A percentile compares a stretch with the other conserved stretches of the same genome.
These are phyloP conservation scores for Tetragonisca angustula DNA, from an alignment of 2,888 invertebrate genomes.

Conservation along the genomic window DNA sequence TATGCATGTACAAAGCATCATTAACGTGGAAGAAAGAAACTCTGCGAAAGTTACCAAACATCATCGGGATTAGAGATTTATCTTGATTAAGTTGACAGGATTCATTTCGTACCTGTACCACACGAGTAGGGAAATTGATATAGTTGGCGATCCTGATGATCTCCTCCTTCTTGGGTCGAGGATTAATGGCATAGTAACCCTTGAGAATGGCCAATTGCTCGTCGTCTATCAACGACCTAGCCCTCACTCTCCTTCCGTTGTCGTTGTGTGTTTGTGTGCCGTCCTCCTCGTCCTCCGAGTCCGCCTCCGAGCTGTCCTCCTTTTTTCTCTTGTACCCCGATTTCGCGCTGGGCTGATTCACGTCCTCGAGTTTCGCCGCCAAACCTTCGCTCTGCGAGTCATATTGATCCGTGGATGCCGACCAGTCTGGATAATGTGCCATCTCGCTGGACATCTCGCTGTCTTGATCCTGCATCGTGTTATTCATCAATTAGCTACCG, in stretches of 20 bases:
- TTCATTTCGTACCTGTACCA: slow-evolving; percentile 77
- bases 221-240: slow-evolving; percentile 96
- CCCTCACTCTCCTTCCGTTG: slow-evolving; percentile 91
- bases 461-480: slow-evolving; percentile 88
- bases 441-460: slow-evolving; percentile 84
- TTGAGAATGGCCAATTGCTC: slow-evolving; percentile 96
- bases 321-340: slow-evolving; percentile 70
- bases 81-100: background rate
- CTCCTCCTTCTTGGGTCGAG: slow-evolving; percentile 97
- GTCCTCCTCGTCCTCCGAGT: slow-evolving; percentile 85
- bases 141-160: slow-evolving; percentile 94
- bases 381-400: slow-evolving; percentile 89
- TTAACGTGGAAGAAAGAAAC: background rate
- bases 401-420: slow-evolving; percentile 76
- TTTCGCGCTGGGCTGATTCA: slow-evolving; percentile 77
- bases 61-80: background rate
- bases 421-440: slow-evolving; percentile 79
- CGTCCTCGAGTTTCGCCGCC: slow-evolving; percentile 91
- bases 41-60: background rate
- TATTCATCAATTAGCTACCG: background rate
- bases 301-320: slow-evolving; percentile 61
- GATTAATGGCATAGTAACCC: slow-evolving; percentile 94
- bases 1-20: too few relatives aligned
- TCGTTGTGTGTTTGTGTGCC: slow-evolving; percentile 61
- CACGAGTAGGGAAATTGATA: slow-evolving; percentile 86